Evolutionary conservation across 2,888 invertebrate species (phyloP), one percentile per base, ranked within the genome.

Genomic region (Eupithecia insigniata): DNA sequence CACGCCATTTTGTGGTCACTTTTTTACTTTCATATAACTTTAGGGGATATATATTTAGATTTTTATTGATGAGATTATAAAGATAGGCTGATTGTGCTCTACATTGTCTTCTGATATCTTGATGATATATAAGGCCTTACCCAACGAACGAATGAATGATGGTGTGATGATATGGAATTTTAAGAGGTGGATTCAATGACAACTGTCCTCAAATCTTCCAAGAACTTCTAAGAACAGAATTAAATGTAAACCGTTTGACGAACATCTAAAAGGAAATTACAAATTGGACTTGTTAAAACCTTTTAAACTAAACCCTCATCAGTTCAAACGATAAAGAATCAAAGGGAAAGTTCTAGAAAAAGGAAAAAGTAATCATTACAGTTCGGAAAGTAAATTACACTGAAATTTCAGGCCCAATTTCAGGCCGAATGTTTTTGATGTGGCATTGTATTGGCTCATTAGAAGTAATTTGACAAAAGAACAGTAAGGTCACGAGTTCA

Each of bases 271-370:
- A 58, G 26, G 16, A 58, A 58, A 28, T 28, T 58, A 30, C 60
- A 34, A 62, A 62, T 30, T 60, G 64, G 34, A 64, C 22, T 64
- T 36, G n/a, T 36, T 34, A 14, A 2, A 32, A 4, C 12, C 64
- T 39, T 64, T 22, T 64, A 26, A 39, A 64, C 16, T 34, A 64
- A 22, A 36, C 64, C 64, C 64, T 26, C 36, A 64, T 64, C 30
- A 18, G 60, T 64, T 34, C 14, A 36, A 32, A 32, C 61, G 61
- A 62, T 64, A 64, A 64, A 34, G 36, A 64, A 36, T 64, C 64
- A 64, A 64, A 64, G 36, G 62, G 26, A 64, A 60, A 64, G 22
- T 36, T 64, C 22, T 36, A 39, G n/a, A 64, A 64, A 34, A 64
- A 22, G 36, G 22, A 62, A 61, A 26, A 30, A 61, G 32, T 64